Evolutionary conservation across 1,140 invertebrate genomes (phyloP), one percentile per base, ranked within the genome.

Genomic region (Listronotus oregonensis): DNA sequence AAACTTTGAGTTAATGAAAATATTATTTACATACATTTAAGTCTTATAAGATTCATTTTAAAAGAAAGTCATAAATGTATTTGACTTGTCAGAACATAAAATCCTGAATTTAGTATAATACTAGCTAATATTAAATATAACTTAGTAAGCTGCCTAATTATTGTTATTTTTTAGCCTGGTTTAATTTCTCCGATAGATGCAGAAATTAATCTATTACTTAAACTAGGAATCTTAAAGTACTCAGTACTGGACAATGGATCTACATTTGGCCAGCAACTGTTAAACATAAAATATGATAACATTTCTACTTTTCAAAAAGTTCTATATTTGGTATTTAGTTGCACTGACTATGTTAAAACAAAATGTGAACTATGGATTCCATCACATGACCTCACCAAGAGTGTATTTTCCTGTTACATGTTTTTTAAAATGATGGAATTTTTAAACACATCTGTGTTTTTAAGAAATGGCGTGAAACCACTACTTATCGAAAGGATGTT

Each of bases 181-280:
- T 47, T 71, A 21, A 46, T 66, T 12, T 51, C 71, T 6, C 70
- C 66, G 15, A 71, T 68, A 54, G 68, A 73, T 42, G 56, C 70
- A 21, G 78, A 79, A 71, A 57, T 79, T 39, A 70, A 76, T 59
- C 59, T 78, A 43, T 18, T 78, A 51, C 40, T 78, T 5, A 60
- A 61, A 34, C 51, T 77, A 9, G 52, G 59, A n/a, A 62, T 79
- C 34, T 47, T 76, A 34, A 70, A 74, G 32, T 72, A 75, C 65
- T 78, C 78, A 10, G 17, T 79, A 17, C 11, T 74, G 11, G 68
- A 69, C 51, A 65, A 69, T 51, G 65, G 71, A 47, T 54, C 70
- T 43, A 78, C 77, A 9, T 79, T 79, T 71, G 78, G 78, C 6
- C 78, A 79, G 66, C 74, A 77, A 62, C 63, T 79, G 21, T 63